Base-by-base conservation (phyloP, 2,888 invertebrate species). In the Dryocosmus kuriphilus region DNA sequence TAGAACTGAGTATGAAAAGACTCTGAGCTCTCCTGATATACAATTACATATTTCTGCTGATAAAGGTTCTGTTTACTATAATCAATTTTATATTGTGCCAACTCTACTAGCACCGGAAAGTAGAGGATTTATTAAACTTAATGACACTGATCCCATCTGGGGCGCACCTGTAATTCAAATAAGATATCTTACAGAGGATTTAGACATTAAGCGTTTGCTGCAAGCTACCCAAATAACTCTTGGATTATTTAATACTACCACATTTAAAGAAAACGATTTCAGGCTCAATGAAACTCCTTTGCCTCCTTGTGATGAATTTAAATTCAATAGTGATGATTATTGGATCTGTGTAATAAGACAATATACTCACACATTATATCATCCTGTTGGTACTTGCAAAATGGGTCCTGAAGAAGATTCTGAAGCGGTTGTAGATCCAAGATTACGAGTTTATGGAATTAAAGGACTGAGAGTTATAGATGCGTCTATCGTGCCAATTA, bases 401-500 rank as follows among this genome's bases (percentile, higher is more conserved):
- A 95, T 95, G 95, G 95, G 95, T 2, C 92, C 93, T 0, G 85
- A 86, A 9, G 93, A 93, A 83, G 86, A 89, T 32, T 78, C 83
- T 0, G 87, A 85, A 14, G 90, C 94, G 0, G 94, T 95, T 0
- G 94, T 95, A 0, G 93, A 94, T 84, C 89, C 93, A n/a, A 92
- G 92, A 76, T 88, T 95, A 0, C 92, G 91, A 83, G 95, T 95
- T 0, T 93, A 95, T 85, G 95, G 95, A 1, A 92, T 96, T 7
- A 90, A 92, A 51, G 92, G 93, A 27, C 89, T 96, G 41, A 92
- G 96, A 85, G 95, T 96, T 0, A 93, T 95, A 19, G 96, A 96
- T 87, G 93, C 95, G 0, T 95, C 95, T 0, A 93, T 95, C 22
- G 95, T 95, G 94, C 95, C 95, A 0, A 89, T 91, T 35, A 93